Evolutionary conservation across 1,140 invertebrate genomes (phyloP).

Genomic region (Zaprionus ornatus): DNA sequence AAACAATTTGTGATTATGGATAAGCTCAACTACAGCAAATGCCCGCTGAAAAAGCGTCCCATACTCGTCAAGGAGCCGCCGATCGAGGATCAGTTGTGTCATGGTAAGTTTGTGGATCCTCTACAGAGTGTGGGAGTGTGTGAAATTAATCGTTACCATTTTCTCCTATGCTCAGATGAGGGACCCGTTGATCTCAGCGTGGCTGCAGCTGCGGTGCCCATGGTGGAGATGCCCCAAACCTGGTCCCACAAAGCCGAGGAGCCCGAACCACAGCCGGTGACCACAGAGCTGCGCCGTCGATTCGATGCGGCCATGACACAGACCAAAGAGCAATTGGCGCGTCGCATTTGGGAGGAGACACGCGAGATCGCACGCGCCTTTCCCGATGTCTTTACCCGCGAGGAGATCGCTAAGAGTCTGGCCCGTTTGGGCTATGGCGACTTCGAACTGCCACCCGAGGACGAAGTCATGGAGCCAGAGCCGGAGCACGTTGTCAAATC

Average conservation of each 20-base stretch:
- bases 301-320: conserved; percentile 68
- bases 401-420: conserved; percentile 76
- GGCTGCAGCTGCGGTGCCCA: conserved; percentile 60
- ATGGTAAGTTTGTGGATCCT: conserved; percentile 55
- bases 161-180: conserved; percentile 53
- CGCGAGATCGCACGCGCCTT: conserved; percentile 77
- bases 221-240: conserved; percentile 37
- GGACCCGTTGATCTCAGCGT: conserved; percentile 78
- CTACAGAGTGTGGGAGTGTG: background rate
- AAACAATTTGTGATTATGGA: conserved; percentile 57
- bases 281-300: conserved; percentile 57
- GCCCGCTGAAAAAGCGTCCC: conserved; percentile 94
- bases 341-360: conserved; percentile 79
- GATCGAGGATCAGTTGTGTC: conserved; percentile 57
- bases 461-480: conserved; percentile 59
- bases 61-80: conserved; percentile 85
- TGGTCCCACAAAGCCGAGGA: conserved; percentile 51
- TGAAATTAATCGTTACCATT: background rate
- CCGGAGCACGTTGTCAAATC: conserved; percentile 23
- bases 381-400: conserved; percentile 79
- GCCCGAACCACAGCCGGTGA: conserved; percentile 44
- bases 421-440: conserved; percentile 77
- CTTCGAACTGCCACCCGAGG: conserved; percentile 70
- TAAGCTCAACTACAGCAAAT: conserved; percentile 87
- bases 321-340: conserved; percentile 75